Evolutionary conservation across 2,797 vertebrate species (phyloP).

Genomic region (Smutsia temminckii): DNA sequence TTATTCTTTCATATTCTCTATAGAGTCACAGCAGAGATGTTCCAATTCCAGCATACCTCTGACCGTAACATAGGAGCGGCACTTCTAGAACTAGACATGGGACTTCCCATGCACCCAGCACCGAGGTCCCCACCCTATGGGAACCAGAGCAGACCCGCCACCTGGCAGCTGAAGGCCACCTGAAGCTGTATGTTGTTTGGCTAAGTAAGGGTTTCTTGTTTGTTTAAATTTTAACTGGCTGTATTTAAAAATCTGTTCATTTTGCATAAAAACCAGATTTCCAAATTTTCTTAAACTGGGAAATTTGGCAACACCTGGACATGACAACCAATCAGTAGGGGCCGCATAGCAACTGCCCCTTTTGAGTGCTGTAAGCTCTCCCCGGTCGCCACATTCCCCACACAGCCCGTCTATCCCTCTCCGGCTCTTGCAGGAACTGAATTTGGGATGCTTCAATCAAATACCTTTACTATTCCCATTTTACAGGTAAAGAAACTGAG

Average conservation of each 20-base stretch:
- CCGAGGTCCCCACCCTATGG: background rate
- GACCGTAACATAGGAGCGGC: background rate
- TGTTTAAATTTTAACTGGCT: background rate
- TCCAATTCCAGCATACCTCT: too few relatives aligned
- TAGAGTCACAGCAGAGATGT: fast-evolving
- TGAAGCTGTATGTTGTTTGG: background rate
- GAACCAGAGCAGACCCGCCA: background rate
- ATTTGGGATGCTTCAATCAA: background rate
- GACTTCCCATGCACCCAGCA: fast-evolving
- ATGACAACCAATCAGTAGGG: background rate
- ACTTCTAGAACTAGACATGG: background rate
- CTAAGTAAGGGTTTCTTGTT: background rate
- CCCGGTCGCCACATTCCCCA: background rate
- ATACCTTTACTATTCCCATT: background rate
- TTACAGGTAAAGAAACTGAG: background rate
- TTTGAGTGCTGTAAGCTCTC: background rate
- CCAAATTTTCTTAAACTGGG: background rate
- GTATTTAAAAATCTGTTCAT: background rate
- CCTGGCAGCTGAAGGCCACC: background rate
- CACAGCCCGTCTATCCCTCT: background rate
- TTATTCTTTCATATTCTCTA: background rate
- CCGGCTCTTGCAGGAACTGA: background rate
- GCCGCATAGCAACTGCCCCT: too few relatives aligned
- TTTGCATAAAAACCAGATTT: background rate
- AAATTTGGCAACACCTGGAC: background rate